Percentiles rank a stretch among this genome's conserved stretches.
These are phyloP conservation scores for Cephus runcator DNA, from an alignment of 2,888 invertebrate genomes.

Conservation along the genomic window DNA sequence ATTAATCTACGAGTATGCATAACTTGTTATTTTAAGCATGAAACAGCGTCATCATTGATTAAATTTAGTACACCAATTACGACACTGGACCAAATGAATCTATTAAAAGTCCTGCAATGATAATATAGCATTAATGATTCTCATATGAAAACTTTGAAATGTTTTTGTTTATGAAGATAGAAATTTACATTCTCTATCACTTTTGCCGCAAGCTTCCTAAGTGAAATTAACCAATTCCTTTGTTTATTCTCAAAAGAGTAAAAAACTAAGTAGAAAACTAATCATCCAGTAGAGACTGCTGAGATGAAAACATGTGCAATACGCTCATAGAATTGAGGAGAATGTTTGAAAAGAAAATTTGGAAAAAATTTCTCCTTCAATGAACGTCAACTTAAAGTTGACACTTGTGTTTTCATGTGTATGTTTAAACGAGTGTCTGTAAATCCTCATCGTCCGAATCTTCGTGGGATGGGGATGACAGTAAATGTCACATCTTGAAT, in stretches of 20 bases:
- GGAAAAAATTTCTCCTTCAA: background rate
- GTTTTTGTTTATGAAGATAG: background rate
- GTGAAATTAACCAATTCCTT: background rate
- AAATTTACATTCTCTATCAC: background rate
- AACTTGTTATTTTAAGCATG: background rate
- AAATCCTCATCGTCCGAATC: slow-evolving; percentile 48
- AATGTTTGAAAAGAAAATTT: background rate
- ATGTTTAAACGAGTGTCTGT: slow-evolving; percentile 52
- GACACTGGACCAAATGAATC: background rate
- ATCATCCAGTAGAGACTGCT: background rate
- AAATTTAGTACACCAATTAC: background rate
- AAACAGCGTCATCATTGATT: background rate
- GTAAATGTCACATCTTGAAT: slow-evolving; percentile 62
- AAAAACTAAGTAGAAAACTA: no score
- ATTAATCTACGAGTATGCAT: background rate
- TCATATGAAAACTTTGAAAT: background rate
- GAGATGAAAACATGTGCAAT: background rate
- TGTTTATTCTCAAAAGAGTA: no score
- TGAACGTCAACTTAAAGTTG: background rate
- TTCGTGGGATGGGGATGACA: slow-evolving; percentile 44
- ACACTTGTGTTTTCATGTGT: no score
- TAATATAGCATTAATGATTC: background rate
- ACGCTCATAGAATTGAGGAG: background rate
- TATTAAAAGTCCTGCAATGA: background rate
- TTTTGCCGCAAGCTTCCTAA: background rate